Evolutionary conservation across 2,888 invertebrate species (phyloP), one percentile per base, ranked within the genome.

Genomic region (Aproaerema taeniolella): DNA sequence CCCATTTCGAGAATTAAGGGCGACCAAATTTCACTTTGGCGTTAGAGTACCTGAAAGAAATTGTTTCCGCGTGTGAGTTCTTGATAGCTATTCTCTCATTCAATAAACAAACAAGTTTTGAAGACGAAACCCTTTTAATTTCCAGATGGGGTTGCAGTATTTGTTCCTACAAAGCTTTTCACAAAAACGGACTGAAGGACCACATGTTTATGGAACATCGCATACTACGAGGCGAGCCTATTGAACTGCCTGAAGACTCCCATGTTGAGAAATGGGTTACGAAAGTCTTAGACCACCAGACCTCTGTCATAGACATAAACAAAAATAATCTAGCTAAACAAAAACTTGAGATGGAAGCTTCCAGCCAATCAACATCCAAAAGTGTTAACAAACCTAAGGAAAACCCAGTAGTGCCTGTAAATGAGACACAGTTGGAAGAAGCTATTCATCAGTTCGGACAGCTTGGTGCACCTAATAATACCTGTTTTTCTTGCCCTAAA

Each of bases 121-220:
- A n/a, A n/a, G n/a, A n/a, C n/a, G n/a, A n/a, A n/a, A n/a, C n/a
- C 20, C 8, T 20, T 20, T 20, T 8, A 20, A 6, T 20, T 70
- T 58, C 8, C 60, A 91, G 91, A 50, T 91, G 88, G 86, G 78
- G 82, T 11, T 92, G 92, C 55, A 79, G 74, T 11, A 60, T 79
- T 1, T 92, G 92, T 55, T 74, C 85, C 0, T 89, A 88, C 54
- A 87, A 86, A 46, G 88, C 89, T 1, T 88, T 90, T 47, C 89
- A 89, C 51, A 85, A 79, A 44, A 74, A 67, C 1, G 81, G 88
- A 1, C 69, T 91, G 12, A 65, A 75, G 14, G 88, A 87, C 1
- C 92, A 92, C 55, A 87, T 88, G 44, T 47, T 52, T 7, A 75
- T 76, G 1, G 86, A 85, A 33, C 90, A 90, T 51, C 61, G 65